These are phyloP conservation scores for Dinoponera quadriceps DNA, from an alignment of 1,140 invertebrate species.

Conservation along the genomic window DNA sequence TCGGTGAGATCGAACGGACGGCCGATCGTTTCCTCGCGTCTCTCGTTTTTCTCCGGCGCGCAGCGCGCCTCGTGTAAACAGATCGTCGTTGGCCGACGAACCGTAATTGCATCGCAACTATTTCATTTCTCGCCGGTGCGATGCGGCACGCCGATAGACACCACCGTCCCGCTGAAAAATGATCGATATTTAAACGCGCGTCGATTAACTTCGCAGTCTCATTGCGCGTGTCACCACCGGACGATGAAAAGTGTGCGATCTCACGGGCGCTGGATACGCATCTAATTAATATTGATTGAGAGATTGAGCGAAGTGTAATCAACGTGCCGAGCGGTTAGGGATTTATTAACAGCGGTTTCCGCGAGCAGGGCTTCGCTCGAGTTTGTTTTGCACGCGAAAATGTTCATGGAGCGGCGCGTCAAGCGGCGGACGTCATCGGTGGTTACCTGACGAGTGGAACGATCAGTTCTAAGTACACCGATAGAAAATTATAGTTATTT, in stretches of 20 bases:
- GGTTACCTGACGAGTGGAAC: too few species aligned
- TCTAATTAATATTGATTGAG: conserved; percentile 50
- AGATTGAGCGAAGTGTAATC: conserved; percentile 38
- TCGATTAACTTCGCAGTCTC: conserved; percentile 23
- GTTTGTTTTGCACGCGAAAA: too few species aligned
- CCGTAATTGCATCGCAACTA: conserved; percentile 22
- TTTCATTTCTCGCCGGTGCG: conserved; percentile 2
- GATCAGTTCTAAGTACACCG: too few species aligned
- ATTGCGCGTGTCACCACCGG: conserved; percentile 6
- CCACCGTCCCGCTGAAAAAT: conserved; percentile 7
- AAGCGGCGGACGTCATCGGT: too few species aligned
- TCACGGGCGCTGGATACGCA: conserved; percentile 21
- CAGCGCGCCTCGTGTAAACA: neutral
- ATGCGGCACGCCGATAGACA: too few species aligned
- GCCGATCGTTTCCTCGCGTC: neutral
- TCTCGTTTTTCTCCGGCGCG: conserved; percentile 17
- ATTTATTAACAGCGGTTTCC: conserved; percentile 21
- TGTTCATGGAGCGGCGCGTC: too few species aligned
- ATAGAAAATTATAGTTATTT: too few species aligned
- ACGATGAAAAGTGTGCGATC: conserved; percentile 35
- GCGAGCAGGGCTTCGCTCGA: too few species aligned
- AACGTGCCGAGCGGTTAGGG: conserved; percentile 12
- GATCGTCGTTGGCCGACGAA: conserved; percentile 20
- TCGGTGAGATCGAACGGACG: conserved; percentile 41
- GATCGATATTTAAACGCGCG: conserved; percentile 24